These are phyloP conservation scores for Aphrocallistes beatrix DNA, from an alignment of 37 sponge, comb jelly and placozoan species.

Conservation along the genomic window DNA sequence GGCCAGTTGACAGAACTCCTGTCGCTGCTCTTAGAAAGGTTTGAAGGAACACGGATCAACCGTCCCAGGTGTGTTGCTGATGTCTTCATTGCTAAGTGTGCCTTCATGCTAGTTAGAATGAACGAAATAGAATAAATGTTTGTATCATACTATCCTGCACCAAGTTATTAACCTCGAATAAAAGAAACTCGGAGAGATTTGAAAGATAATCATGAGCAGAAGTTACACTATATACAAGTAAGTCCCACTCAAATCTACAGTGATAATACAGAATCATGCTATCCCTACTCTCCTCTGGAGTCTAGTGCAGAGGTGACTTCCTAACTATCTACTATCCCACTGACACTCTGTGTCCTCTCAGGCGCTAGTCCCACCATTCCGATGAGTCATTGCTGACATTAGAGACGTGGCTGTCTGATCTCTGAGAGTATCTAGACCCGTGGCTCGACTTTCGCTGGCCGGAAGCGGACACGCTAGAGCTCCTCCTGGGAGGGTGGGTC, in stretches of 20 bases:
- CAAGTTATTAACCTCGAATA: no score
- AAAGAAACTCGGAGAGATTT: neutral
- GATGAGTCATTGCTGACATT: neutral
- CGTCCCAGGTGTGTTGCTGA: neutral
- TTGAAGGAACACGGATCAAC: neutral
- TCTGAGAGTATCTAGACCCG: neutral
- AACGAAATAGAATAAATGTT: no score
- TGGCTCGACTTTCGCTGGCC: neutral
- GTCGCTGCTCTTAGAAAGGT: neutral
- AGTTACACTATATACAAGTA: slow-evolving; percentile 13
- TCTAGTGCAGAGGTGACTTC: neutral
- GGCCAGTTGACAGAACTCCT: neutral
- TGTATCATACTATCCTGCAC: no score
- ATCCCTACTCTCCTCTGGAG: neutral
- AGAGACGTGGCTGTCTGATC: neutral
- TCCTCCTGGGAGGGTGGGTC: neutral
- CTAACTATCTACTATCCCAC: no score
- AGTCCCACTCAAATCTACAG: neutral
- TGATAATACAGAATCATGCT: neutral
- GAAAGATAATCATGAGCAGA: neutral
- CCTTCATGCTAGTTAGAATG: no score
- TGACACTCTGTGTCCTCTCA: no score
- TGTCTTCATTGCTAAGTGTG: no score
- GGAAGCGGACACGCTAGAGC: neutral
- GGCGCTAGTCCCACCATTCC: slow-evolving; percentile 10